These are phyloP conservation scores for Tetragonula clypearis DNA, from an alignment of 1,140 invertebrate genomes.

Conservation along the genomic window DNA sequence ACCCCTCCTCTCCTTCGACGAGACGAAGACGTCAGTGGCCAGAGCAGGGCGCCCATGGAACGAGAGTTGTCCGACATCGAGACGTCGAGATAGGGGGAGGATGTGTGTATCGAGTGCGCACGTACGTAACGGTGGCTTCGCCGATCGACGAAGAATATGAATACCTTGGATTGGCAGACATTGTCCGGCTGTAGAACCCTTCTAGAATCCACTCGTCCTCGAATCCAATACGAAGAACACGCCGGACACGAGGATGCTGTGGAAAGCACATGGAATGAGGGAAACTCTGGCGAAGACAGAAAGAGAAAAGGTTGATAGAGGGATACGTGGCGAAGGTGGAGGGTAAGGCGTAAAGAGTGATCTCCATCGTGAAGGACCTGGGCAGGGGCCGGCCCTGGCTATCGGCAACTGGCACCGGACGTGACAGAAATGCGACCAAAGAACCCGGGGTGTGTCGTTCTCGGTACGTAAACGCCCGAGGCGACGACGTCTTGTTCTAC, in stretches of 20 bases:
- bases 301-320: constrained; percentile 48
- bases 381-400: constrained; percentile 24
- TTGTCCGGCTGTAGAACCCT: constrained; percentile 56
- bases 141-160: constrained; percentile 58
- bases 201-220: constrained; percentile 33
- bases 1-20: neutral
- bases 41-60: neutral
- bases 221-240: constrained; percentile 24
- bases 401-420: constrained; percentile 62
- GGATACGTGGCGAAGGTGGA: constrained; percentile 17
- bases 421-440: constrained; percentile 69
- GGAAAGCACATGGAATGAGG: constrained; percentile 1
- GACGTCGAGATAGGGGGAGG: neutral
- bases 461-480: constrained; percentile 25
- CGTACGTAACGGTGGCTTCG: neutral
- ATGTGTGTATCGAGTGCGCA: constrained; percentile 2
- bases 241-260: neutral
- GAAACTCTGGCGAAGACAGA: constrained; percentile 28
- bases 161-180: constrained; percentile 70
- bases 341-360: constrained; percentile 53
- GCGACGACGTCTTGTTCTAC: neutral
- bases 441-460: constrained; percentile 6
- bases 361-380: constrained; percentile 28
- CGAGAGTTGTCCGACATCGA: neutral
- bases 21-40: constrained; percentile 31